phyloP scores from a whole-genome alignment of 1,140 invertebrate species.

The Bombus vancouverensis region DNA sequence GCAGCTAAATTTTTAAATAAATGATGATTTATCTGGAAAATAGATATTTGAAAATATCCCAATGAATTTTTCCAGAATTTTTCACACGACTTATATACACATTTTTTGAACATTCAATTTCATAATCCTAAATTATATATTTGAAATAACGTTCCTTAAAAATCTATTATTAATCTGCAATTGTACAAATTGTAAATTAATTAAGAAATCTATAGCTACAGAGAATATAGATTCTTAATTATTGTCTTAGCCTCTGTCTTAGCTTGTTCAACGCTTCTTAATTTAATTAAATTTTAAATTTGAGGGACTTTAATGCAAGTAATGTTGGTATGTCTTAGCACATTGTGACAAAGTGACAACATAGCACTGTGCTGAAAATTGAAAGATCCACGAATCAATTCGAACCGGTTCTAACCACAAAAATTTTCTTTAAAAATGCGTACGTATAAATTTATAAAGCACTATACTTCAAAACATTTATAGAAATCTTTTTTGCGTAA shows the following conservation, averaged over 20 bases:
- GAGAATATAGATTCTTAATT: neutral
- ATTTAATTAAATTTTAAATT: neutral
- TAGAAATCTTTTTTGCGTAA: neutral
- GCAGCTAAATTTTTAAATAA: neutral
- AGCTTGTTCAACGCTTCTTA: neutral
- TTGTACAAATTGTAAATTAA: too few relatives aligned
- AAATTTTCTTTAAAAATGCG: constrained; percentile 20
- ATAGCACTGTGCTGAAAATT: neutral
- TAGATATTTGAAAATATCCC: too few relatives aligned
- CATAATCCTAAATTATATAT: too few relatives aligned
- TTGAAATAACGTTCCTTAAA: too few relatives aligned
- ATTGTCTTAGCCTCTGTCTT: neutral
- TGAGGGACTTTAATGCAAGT: neutral
- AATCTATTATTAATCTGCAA: too few relatives aligned
- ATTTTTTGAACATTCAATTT: too few relatives aligned
- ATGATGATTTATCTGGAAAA: neutral
- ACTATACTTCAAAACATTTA: neutral
- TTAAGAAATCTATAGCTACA: too few relatives aligned
- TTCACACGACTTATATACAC: too few relatives aligned
- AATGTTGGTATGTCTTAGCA: neutral
- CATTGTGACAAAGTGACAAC: constrained; percentile 1
- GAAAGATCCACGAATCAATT: neutral
- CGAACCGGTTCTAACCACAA: neutral
- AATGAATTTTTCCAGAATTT: too few relatives aligned
- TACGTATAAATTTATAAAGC: constrained; percentile 1